These are phyloP conservation scores for Pedionomus torquatus DNA, from an alignment of 2,113 vertebrate genomes.

Conservation along the genomic window DNA sequence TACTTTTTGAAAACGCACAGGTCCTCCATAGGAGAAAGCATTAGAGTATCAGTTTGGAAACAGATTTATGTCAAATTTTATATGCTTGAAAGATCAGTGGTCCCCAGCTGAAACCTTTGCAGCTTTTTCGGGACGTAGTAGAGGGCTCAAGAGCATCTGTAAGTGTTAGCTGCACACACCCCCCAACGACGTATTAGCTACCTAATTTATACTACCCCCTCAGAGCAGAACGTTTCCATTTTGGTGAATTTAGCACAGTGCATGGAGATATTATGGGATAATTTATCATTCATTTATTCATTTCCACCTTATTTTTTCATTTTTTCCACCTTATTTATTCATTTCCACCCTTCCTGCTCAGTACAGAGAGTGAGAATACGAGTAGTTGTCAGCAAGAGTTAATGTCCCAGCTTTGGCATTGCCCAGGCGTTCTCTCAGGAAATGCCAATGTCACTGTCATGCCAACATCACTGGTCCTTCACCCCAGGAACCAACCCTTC, in stretches of 20 bases:
- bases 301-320: too few relatives aligned
- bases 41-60: not conserved
- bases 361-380: not conserved
- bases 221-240: not conserved
- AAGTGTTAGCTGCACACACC: not conserved
- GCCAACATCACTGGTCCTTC: too few relatives aligned
- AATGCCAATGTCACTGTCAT: not conserved
- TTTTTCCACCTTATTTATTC: not conserved
- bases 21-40: not conserved
- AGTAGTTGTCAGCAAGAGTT: not conserved
- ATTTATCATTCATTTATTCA: not conserved
- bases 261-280: not conserved
- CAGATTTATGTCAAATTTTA: not conserved
- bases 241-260: not conserved
- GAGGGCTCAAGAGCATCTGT: not conserved
- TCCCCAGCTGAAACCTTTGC: not conserved
- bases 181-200: not conserved
- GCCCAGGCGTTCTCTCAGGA: not conserved
- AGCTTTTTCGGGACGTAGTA: not conserved
- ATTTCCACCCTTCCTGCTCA: not conserved
- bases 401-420: not conserved
- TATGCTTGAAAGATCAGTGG: not conserved
- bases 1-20: not conserved
- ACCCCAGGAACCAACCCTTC: not conserved
- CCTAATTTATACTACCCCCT: not conserved